Percentiles rank a stretch among this genome's conserved stretches.
Conservation (phyloP, 1,140 invertebrate genomes). For the Temnothorax longispinosus region DNA sequence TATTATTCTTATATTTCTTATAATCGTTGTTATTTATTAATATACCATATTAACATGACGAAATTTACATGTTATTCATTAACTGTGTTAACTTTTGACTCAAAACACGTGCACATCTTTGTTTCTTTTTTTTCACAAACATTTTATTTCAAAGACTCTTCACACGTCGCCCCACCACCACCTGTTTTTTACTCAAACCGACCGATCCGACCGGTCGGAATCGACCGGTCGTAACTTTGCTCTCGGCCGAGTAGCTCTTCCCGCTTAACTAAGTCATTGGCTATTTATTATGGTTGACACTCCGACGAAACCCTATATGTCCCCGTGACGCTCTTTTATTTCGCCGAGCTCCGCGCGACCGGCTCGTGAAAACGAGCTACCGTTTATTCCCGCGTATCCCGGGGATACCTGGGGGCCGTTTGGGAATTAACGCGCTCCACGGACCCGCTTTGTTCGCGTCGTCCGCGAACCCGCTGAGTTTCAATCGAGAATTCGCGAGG, state of each 20-base stretch:
- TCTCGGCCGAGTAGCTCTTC: conserved; percentile 57
- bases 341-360: conserved; percentile 33
- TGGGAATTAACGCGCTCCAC: conserved; percentile 48
- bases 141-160: conserved; percentile 5
- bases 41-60: neutral
- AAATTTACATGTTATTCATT: neutral
- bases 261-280: conserved; percentile 80
- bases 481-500: conserved; percentile 53
- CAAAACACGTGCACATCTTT: neutral
- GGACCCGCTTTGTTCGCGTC: conserved; percentile 49
- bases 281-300: conserved; percentile 81
- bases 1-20: neutral
- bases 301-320: conserved; percentile 64
- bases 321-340: conserved; percentile 62
- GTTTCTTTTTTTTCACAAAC: neutral
- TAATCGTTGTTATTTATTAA: neutral
- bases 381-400: conserved; percentile 60
- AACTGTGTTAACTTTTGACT: neutral
- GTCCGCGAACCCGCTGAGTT: conserved; percentile 59
- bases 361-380: conserved; percentile 64
- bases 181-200: conserved; percentile 35
- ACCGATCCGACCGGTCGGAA: conserved; percentile 48
- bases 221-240: conserved; percentile 66
- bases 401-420: conserved; percentile 38
- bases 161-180: conserved; percentile 29